Evolutionary conservation across 2,797 vertebrate genomes (phyloP), one percentile per base, ranked within the genome.

Genomic region (Microtus californicus): DNA sequence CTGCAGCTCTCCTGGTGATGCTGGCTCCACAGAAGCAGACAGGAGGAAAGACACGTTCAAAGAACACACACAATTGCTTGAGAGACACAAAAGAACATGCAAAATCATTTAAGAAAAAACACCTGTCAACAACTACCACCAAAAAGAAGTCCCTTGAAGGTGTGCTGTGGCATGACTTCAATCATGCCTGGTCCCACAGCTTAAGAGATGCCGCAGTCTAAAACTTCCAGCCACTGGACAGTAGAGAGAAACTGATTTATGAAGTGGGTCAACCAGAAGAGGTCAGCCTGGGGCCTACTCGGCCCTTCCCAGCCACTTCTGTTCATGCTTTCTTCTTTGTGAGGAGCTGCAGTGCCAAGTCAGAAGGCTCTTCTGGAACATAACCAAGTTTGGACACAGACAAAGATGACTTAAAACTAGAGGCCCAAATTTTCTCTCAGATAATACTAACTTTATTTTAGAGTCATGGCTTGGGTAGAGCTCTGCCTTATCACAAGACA

Each of bases 331-430:
- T 40, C 90, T 61, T 48, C 81, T 83, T 56, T 86, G 85, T 54
- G 63, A 95, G 85, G 93, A 90, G 78, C 89, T 90, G 90, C 78
- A 91, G 45, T 34, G 90, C 56, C 90, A 85, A 93, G 71, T 94
- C 90, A 86, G 93, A 97, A 91, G 89, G 76, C 65, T 94, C 87
- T 93, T 69, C 87, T 94, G 93, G 96, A 94, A 92, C 43, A 67
- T 29, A 94, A 96, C 56, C 93, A 89, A 91, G 91, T 65, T 51
- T 80, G 45, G 93, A 87, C 71, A 93, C 56, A 76, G 51, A 91
- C 51, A 76, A 78, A 90, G 31, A 65, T 56, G 27, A n/a, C 81
- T 43, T 95, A 25, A 94, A 81, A 89, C 40, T 91, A 92, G 37
- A 94, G 10, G 89, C 69, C 87, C 43, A 65, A 31, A 54, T 91